Conservation (phyloP, 2,888 invertebrate genomes). For the Ligdia adustata region DNA sequence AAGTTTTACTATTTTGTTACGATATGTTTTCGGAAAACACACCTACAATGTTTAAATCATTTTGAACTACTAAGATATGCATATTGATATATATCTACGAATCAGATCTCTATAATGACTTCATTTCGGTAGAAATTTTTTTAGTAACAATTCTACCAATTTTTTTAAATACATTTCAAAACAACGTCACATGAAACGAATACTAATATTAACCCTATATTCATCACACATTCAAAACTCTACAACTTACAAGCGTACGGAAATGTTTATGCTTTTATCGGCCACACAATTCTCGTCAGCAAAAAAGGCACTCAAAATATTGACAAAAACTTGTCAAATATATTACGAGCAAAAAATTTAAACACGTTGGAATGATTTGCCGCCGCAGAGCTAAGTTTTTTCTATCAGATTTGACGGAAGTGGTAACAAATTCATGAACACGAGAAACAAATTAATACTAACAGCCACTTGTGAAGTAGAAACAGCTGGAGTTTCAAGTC, state of each 20-base stretch:
- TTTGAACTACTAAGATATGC: too few relatives aligned
- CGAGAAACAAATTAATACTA: conserved; percentile 74
- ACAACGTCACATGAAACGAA: background rate
- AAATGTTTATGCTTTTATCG: background rate
- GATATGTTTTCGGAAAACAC: too few relatives aligned
- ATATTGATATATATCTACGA: too few relatives aligned
- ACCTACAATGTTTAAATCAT: too few relatives aligned
- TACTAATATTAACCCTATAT: background rate
- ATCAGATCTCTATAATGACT: too few relatives aligned
- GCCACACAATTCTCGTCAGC: conserved; percentile 1
- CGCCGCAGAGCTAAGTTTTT: conserved; percentile 41
- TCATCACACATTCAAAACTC: background rate
- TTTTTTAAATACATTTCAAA: background rate
- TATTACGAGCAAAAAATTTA: conserved; percentile 32
- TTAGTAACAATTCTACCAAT: background rate
- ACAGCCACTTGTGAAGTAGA: conserved; percentile 58
- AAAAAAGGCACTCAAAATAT: conserved; percentile 34
- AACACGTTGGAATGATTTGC: conserved; percentile 39
- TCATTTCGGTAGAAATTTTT: background rate
- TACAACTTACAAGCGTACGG: background rate
- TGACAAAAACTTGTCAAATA: conserved; percentile 33
- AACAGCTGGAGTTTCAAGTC: conserved; percentile 59
- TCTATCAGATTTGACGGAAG: conserved; percentile 47
- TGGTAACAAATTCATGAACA: conserved; percentile 76
- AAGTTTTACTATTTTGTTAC: too few relatives aligned